Evolutionary conservation across 1,140 invertebrate genomes (phyloP).

Genomic region (Drosophila nigromelanica): DNA sequence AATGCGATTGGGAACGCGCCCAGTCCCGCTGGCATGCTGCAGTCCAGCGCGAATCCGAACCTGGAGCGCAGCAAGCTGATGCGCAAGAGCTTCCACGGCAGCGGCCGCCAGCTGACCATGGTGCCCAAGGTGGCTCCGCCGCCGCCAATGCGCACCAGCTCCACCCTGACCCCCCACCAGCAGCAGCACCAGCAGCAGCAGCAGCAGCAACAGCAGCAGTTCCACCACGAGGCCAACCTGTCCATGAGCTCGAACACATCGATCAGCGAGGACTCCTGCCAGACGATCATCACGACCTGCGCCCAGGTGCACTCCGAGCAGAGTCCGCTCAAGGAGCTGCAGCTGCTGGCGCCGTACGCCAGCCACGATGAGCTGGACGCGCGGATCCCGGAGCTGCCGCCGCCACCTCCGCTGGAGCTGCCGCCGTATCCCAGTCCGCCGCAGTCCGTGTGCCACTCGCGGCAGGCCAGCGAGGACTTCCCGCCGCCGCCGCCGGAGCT

Average conservation of each 20-base stretch:
- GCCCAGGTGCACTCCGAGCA: slow-evolving; percentile 93
- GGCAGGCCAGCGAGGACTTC: slow-evolving; percentile 94
- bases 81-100: slow-evolving; percentile 95
- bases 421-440: slow-evolving; percentile 92
- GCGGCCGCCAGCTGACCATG: slow-evolving; percentile 90
- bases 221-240: slow-evolving; percentile 81
- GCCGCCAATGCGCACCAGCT: slow-evolving; percentile 93
- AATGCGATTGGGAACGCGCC: slow-evolving; percentile 43
- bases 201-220: slow-evolving; percentile 64
- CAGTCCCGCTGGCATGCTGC: background rate
- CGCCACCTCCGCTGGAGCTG: slow-evolving; percentile 85
- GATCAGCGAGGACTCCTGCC: slow-evolving; percentile 92
- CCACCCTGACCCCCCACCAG: slow-evolving; percentile 84
- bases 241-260: slow-evolving; percentile 89
- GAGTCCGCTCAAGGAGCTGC: slow-evolving; percentile 86
- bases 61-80: slow-evolving; percentile 93
- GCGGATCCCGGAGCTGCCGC: slow-evolving; percentile 17
- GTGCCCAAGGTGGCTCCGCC: slow-evolving; percentile 93
- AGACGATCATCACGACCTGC: slow-evolving; percentile 89
- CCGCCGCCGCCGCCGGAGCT: slow-evolving; percentile 92
- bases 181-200: slow-evolving; percentile 73
- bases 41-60: slow-evolving; percentile 89
- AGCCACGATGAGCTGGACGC: slow-evolving; percentile 16
- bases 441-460: slow-evolving; percentile 90
- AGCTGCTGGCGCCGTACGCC: slow-evolving; percentile 70